phyloP scores from a whole-genome alignment of 1,140 invertebrate species.

The Drosophila sulfurigaster region DNA sequence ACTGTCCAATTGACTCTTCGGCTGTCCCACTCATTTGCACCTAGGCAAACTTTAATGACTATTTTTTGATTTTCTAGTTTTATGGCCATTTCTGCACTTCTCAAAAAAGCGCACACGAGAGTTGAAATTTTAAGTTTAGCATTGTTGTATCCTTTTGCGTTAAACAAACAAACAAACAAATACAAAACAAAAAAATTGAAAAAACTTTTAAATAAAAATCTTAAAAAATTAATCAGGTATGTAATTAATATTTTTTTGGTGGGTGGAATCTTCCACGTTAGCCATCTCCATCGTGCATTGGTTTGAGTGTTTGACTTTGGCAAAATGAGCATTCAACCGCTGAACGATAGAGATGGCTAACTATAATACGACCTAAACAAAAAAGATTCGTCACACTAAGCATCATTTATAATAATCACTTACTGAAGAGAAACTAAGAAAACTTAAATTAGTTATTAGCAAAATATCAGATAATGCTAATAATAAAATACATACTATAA shows the following conservation, averaged over 20 bases:
- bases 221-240: slow-evolving; percentile 19
- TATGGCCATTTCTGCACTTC: slow-evolving; percentile 60
- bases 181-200: slow-evolving; percentile 42
- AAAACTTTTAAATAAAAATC: slow-evolving; percentile 52
- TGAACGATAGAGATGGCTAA: slow-evolving; percentile 69
- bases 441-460: too few relatives aligned
- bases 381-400: too few relatives aligned
- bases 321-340: slow-evolving; percentile 66
- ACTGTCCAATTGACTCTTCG: slow-evolving; percentile 16
- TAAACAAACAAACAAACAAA: slow-evolving; percentile 38
- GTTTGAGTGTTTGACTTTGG: slow-evolving; percentile 67
- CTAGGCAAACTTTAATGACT: slow-evolving; percentile 60
- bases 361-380: slow-evolving; percentile 50
- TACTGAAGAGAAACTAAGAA: too few relatives aligned
- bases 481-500: too few relatives aligned
- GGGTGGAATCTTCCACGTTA: neutral
- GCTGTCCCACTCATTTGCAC: slow-evolving; percentile 61
- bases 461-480: too few relatives aligned
- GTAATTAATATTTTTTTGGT: neutral
- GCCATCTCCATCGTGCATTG: slow-evolving; percentile 70
- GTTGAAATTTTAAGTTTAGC: slow-evolving; percentile 73
- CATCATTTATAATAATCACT: too few relatives aligned
- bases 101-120: slow-evolving; percentile 43
- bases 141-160: slow-evolving; percentile 62
- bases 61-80: slow-evolving; percentile 70